Percentiles rank a stretch among this genome's conserved stretches.
These are phyloP conservation scores for Porites lutea DNA, from an alignment of 64 coral and sea anemone genomes.

Conservation along the genomic window DNA sequence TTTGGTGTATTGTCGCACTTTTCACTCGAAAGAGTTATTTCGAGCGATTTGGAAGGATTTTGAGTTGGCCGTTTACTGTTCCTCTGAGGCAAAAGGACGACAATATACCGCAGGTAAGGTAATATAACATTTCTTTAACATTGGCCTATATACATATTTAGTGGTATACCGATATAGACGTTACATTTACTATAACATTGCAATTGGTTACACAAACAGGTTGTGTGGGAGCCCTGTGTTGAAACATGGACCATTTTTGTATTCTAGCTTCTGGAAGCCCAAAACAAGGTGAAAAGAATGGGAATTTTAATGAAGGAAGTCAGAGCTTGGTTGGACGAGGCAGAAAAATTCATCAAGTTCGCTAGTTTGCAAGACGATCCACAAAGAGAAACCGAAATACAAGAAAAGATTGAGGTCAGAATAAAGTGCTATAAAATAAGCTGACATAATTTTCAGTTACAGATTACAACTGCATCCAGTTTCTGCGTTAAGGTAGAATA, in stretches of 20 bases:
- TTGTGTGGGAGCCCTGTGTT: neutral
- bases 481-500: no score
- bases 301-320: constrained; percentile 62
- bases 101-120: no score
- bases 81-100: no score
- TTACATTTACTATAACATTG: neutral
- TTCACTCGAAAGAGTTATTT: no score
- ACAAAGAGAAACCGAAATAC: constrained; percentile 22
- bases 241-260: neutral
- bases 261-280: constrained; percentile 52
- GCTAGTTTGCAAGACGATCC: constrained; percentile 19
- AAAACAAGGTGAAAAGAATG: constrained; percentile 62
- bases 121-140: no score
- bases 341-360: constrained; percentile 46
- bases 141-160: no score
- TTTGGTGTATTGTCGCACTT: no score
- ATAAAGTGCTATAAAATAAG: no score
- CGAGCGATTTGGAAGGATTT: no score
- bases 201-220: no score
- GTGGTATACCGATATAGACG: no score
- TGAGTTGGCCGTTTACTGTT: no score
- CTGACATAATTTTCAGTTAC: neutral
- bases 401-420: constrained; percentile 71
- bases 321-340: constrained; percentile 71
- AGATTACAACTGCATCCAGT: neutral